Evolutionary conservation across 2,797 vertebrate genomes (phyloP).

Genomic region (Spea hammondii): DNA sequence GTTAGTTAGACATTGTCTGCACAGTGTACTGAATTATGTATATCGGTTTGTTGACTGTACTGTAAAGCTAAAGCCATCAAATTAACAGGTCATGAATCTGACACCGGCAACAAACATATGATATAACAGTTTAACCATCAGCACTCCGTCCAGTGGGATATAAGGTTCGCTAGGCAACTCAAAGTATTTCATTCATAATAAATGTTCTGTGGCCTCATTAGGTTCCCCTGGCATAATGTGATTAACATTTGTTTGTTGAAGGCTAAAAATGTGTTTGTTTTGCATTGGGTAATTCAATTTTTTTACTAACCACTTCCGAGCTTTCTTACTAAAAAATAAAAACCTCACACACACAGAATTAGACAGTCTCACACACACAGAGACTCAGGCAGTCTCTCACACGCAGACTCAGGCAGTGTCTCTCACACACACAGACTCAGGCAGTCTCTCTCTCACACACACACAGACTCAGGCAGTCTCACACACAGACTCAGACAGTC

Average conservation of each 20-base stretch:
- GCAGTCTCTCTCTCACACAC: no score
- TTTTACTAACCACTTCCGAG: no score
- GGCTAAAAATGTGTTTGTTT: background rate
- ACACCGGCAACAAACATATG: conserved; percentile 37
- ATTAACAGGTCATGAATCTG: conserved; percentile 38
- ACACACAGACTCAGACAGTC: no score
- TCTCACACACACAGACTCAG: no score
- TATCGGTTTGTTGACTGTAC: background rate
- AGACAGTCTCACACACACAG: no score
- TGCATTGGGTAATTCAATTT: no score
- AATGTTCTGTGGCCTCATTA: conserved; percentile 17
- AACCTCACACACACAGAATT: no score
- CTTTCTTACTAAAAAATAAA: no score
- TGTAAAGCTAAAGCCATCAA: conserved; percentile 16
- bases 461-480: no score
- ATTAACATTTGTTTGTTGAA: background rate
- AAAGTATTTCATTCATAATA: conserved; percentile 35
- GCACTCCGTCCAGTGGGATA: conserved; percentile 19
- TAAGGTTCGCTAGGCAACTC: conserved; percentile 25
- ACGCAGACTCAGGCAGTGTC: no score
- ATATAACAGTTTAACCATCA: conserved; percentile 33
- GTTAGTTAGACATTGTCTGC: background rate
- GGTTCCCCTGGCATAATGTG: background rate
- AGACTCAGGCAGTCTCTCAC: no score
- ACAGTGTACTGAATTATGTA: conserved; percentile 5